Evolutionary conservation across 2,113 vertebrate genomes (phyloP).

Genomic region (Phasianus colchicus): DNA sequence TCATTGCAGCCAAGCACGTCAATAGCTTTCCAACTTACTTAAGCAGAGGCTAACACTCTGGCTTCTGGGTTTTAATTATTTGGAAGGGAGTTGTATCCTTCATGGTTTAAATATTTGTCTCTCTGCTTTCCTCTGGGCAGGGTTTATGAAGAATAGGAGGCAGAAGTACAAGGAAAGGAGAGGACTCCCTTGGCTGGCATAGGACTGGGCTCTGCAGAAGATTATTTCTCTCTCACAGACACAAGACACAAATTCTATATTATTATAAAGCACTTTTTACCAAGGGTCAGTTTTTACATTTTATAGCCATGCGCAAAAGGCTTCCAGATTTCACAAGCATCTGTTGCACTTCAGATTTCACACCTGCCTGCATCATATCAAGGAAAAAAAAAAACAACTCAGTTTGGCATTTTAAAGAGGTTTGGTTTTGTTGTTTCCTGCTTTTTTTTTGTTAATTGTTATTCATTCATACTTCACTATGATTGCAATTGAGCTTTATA

Average conservation of each 20-base stretch:
- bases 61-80: not conserved
- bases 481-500: conserved; percentile 81
- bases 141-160: conserved; percentile 82
- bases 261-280: conserved; percentile 83
- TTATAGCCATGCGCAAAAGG: conserved; percentile 78
- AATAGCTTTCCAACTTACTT: not conserved
- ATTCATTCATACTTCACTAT: conserved; percentile 72
- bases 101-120: not conserved
- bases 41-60: not conserved
- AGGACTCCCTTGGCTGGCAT: conserved; percentile 45
- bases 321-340: conserved; percentile 77
- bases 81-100: not conserved
- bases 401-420: conserved; percentile 58
- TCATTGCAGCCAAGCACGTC: accelerated
- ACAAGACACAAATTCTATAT: conserved; percentile 78
- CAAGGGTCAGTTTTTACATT: conserved; percentile 84
- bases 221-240: conserved; percentile 73
- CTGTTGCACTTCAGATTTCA: conserved; percentile 68
- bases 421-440: not conserved
- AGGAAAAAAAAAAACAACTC: conserved; percentile 21
- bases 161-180: not conserved
- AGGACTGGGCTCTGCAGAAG: conserved; percentile 71
- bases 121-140: conserved; percentile 57
- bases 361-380: conserved; percentile 52
- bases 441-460: conserved; percentile 11